Conservation (phyloP, 2,797 vertebrate species). For the Acropternis orthonyx region DNA sequence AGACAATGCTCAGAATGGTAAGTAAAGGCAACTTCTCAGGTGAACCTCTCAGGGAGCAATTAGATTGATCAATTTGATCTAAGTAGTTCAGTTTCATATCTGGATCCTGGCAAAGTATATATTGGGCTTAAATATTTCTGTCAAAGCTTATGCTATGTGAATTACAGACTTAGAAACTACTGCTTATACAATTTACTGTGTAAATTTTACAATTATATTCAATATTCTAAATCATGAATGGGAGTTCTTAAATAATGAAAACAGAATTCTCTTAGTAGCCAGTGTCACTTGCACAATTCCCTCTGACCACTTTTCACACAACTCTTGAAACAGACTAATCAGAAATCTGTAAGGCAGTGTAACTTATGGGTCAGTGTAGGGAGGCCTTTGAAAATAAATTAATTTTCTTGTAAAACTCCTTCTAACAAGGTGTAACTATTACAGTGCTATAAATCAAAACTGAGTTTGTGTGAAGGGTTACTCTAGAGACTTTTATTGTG, state of each 20-base stretch:
- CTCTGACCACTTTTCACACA: neutral
- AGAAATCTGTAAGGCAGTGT: neutral
- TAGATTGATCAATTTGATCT: conserved; percentile 38
- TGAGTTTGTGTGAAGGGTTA: neutral
- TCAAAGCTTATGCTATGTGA: neutral
- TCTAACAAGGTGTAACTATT: neutral
- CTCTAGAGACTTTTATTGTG: neutral
- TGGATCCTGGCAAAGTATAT: neutral
- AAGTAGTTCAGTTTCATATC: neutral
- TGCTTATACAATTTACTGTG: neutral
- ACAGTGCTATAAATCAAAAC: neutral
- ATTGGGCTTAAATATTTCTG: neutral
- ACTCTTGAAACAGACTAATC: neutral
- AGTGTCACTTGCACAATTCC: neutral
- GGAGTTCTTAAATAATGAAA: neutral
- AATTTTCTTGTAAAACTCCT: neutral
- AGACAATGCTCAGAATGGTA: conserved; percentile 1
- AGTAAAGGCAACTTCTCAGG: conserved; percentile 31
- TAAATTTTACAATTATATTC: neutral
- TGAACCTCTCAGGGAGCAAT: conserved; percentile 2
- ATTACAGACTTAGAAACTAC: neutral
- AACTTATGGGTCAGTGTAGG: neutral
- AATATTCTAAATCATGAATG: neutral
- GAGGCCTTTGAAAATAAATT: neutral
- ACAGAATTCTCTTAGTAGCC: neutral